Evolutionary conservation across 2,797 vertebrate species (phyloP).

Genomic region (Apogon talboti): DNA sequence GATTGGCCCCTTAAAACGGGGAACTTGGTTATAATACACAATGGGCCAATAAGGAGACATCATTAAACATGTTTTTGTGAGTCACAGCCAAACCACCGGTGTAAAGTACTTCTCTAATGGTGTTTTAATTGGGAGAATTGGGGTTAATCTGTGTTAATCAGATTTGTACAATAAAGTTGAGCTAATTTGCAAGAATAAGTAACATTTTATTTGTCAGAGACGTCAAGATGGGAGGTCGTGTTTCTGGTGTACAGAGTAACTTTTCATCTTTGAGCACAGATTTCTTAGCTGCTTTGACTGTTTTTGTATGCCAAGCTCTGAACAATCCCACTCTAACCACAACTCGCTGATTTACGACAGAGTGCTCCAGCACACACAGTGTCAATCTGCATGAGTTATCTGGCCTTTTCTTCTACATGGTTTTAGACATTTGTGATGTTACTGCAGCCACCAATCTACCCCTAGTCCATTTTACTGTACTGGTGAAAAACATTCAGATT

Average conservation of each 20-base stretch:
- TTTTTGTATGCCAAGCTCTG: slow-evolving; percentile 4
- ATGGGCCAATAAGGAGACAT: slow-evolving; percentile 40
- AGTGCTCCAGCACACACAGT: too few relatives aligned
- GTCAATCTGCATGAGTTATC: neutral
- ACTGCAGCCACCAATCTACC: neutral
- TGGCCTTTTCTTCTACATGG: slow-evolving; percentile 1
- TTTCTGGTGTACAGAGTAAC: slow-evolving; percentile 5
- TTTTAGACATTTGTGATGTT: slow-evolving; percentile 3
- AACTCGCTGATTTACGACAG: slow-evolving; percentile 1
- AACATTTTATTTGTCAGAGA: slow-evolving; percentile 22
- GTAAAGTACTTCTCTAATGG: slow-evolving; percentile 32
- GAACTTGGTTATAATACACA: slow-evolving; percentile 53
- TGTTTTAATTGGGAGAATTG: slow-evolving; percentile 49
- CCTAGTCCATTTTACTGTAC: slow-evolving; percentile 17
- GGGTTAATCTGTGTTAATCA: too few relatives aligned
- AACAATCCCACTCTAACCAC: neutral
- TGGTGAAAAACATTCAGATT: slow-evolving; percentile 6
- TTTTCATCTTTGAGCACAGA: slow-evolving; percentile 11
- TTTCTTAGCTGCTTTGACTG: slow-evolving; percentile 15
- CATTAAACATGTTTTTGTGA: slow-evolving; percentile 57
- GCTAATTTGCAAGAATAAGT: slow-evolving; percentile 26
- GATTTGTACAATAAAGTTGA: slow-evolving; percentile 7
- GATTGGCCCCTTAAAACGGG: slow-evolving; percentile 55
- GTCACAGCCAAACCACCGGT: slow-evolving; percentile 55
- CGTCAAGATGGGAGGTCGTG: slow-evolving; percentile 31